Evolutionary conservation across 2,113 vertebrate species (phyloP).

Genomic region (cattle (Bos taurus)): DNA sequence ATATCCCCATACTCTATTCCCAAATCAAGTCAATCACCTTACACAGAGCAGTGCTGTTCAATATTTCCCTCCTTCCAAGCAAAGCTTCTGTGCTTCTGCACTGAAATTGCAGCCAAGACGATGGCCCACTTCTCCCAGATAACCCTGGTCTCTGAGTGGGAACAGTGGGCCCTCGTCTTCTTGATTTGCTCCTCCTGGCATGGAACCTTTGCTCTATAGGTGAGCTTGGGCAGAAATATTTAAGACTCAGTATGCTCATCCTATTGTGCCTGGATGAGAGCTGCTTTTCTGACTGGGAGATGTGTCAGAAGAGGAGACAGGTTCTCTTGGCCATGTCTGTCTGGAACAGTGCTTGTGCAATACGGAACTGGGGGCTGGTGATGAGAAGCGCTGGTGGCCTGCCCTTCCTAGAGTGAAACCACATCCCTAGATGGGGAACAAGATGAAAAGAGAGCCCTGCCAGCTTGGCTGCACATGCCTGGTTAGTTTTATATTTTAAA

Average conservation of each 20-base stretch:
- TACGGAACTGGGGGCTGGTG: not conserved
- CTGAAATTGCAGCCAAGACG: not conserved
- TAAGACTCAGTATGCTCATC: not conserved
- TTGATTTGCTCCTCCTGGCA: not conserved
- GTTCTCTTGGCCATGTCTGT: not conserved
- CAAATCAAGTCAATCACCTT: not conserved
- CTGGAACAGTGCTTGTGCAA: not conserved
- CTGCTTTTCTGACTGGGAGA: not conserved
- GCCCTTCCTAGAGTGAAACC: not conserved
- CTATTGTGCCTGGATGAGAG: too few species aligned
- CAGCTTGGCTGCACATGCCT: not conserved
- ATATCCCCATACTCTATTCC: not conserved
- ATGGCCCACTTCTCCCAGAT: not conserved
- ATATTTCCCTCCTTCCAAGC: not conserved
- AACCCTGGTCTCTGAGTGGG: not conserved
- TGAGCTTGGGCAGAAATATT: not conserved
- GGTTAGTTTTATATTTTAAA: constrained; percentile 25
- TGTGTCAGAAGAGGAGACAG: not conserved
- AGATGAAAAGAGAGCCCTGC: not conserved
- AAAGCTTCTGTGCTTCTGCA: not conserved
- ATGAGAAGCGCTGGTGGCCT: not conserved
- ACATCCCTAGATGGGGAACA: not conserved
- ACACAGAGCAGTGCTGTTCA: not conserved
- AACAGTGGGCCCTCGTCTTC: not conserved
- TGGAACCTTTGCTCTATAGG: not conserved